Percentiles rank a stretch among this genome's conserved stretches.
Conservation (phyloP, 2,888 invertebrate species). For the Heliconius cydno region DNA sequence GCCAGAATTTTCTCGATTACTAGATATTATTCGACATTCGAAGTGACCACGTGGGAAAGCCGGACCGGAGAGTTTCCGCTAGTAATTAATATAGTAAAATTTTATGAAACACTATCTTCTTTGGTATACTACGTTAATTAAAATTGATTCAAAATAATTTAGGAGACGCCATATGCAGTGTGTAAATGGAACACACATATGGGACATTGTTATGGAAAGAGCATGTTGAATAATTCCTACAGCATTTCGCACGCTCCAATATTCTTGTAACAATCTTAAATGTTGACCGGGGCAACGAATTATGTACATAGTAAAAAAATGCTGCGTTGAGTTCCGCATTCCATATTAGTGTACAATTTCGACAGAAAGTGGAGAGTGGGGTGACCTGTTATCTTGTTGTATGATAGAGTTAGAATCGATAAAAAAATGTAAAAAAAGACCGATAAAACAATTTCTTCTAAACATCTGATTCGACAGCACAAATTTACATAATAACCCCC, state of each 20-base stretch:
- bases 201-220: conserved; percentile 29
- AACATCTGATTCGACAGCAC: conserved; percentile 5
- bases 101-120: background rate
- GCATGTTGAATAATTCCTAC: conserved; percentile 21
- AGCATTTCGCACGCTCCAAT: conserved; percentile 40
- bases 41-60: no score
- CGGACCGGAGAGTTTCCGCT: no score
- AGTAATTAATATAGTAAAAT: no score
- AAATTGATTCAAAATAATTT: background rate
- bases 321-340: background rate
- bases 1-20: no score
- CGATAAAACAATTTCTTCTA: background rate
- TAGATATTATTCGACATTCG: no score
- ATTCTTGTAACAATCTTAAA: background rate
- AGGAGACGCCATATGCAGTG: background rate
- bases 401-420: no score
- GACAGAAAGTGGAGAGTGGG: background rate
- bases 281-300: background rate
- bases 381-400: background rate
- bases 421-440: background rate
- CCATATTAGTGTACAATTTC: background rate
- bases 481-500: conserved; percentile 17
- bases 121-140: background rate
- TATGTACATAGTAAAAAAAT: background rate
- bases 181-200: conserved; percentile 41